Evolutionary conservation across 2,888 invertebrate species (phyloP).

Genomic region (Xestoiulus laeticollis): DNA sequence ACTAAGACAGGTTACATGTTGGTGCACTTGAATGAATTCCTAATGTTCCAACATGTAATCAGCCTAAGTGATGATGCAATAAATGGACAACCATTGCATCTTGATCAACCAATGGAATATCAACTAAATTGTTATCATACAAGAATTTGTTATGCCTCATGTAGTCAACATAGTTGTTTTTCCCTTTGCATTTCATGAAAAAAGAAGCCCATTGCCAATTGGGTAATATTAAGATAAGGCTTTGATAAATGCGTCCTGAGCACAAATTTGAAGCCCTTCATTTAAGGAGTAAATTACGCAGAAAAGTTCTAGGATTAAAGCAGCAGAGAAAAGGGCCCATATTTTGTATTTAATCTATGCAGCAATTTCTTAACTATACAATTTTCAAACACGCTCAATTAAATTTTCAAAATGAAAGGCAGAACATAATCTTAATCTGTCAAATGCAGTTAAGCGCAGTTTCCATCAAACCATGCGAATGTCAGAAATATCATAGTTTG

Average conservation of each 20-base stretch:
- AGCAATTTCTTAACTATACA: not conserved
- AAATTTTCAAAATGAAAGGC: not conserved
- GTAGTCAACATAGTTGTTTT: too few relatives aligned
- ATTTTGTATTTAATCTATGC: not conserved
- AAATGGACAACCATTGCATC: too few relatives aligned
- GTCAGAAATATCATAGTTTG: slow-evolving; percentile 11
- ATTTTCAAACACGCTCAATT: not conserved
- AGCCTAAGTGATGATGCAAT: too few relatives aligned
- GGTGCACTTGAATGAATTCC: too few relatives aligned
- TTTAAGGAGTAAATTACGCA: not conserved
- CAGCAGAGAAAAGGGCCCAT: not conserved
- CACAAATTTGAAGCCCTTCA: not conserved
- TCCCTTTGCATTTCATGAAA: not conserved
- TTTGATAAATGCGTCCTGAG: not conserved
- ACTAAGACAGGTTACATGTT: too few relatives aligned
- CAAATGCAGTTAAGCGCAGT: not conserved
- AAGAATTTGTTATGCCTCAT: too few relatives aligned
- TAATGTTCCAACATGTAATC: too few relatives aligned
- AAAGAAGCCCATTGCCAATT: not conserved
- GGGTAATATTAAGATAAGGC: too few relatives aligned
- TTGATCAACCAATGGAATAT: too few relatives aligned
- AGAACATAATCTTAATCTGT: not conserved
- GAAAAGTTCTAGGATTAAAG: not conserved
- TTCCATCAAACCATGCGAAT: not conserved
- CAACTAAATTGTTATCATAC: too few relatives aligned